Percentiles rank a stretch among this genome's conserved stretches.
phyloP scores from a whole-genome alignment of 2,888 invertebrate genomes.

The Agrilus cyanescens region DNA sequence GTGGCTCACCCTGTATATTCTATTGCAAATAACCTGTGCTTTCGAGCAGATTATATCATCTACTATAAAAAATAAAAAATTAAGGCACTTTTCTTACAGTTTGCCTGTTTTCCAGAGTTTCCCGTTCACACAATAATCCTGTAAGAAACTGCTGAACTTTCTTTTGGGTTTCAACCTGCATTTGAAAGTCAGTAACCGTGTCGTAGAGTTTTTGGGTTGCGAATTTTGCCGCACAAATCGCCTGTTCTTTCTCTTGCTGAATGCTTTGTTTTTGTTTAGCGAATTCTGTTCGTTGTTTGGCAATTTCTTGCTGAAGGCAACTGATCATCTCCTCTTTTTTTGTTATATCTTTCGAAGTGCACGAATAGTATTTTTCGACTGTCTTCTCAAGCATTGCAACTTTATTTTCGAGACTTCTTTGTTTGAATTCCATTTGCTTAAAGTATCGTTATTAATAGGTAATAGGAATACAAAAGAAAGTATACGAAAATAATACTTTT shows the following conservation, averaged over 20 bases:
- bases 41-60: too few relatives aligned
- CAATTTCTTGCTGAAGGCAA: not conserved
- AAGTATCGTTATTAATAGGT: not conserved
- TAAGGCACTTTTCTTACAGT: too few relatives aligned
- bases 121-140: constrained; percentile 26
- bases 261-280: constrained; percentile 9
- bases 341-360: too few relatives aligned
- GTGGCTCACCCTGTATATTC: too few relatives aligned
- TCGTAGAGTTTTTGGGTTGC: constrained; percentile 28
- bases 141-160: constrained; percentile 25
- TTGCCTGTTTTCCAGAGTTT: constrained; percentile 6
- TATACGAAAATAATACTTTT: not conserved
- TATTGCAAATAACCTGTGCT: too few relatives aligned
- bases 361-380: too few relatives aligned
- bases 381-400: constrained; percentile 1
- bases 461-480: too few relatives aligned
- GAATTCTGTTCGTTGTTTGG: constrained; percentile 5
- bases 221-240: constrained; percentile 27
- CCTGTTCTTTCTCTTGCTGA: constrained; percentile 24
- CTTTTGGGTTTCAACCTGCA: constrained; percentile 25
- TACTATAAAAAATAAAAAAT: too few relatives aligned
- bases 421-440: constrained; percentile 2
- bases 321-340: too few relatives aligned
- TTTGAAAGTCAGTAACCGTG: constrained; percentile 28
- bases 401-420: constrained; percentile 5